Evolutionary conservation across 2,113 vertebrate species (phyloP).

Genomic region (Corvus cornix): DNA sequence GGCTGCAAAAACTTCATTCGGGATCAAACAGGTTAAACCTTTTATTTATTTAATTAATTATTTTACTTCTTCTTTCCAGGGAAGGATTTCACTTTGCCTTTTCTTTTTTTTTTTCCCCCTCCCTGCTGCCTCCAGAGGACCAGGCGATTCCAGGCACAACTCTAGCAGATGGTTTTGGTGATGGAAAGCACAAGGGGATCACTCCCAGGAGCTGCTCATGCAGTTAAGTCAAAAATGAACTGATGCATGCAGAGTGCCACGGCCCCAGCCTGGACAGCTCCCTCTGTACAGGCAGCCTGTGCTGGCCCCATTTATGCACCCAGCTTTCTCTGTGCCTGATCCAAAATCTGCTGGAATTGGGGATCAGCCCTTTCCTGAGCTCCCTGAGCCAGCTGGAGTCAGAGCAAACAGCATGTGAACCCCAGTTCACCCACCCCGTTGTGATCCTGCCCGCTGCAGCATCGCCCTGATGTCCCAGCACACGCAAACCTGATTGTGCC

Average conservation of each 20-base stretch:
- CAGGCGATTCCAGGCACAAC: conserved; percentile 11
- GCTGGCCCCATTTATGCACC: not conserved
- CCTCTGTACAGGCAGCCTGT: not conserved
- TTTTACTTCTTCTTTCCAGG: not conserved
- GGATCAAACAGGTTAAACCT: not conserved
- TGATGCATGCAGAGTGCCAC: not conserved
- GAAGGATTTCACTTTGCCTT: conserved; percentile 46
- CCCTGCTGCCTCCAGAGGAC: conserved; percentile 68
- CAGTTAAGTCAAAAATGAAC: not conserved
- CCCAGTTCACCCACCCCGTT: fast-evolving
- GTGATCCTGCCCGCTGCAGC: not conserved
- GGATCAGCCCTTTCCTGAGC: not conserved
- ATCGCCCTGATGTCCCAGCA: not conserved
- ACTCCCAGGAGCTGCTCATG: conserved; percentile 6
- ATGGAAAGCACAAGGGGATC: not conserved
- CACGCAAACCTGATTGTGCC: fast-evolving
- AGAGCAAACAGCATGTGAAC: fast-evolving
- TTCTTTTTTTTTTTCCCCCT: not conserved
- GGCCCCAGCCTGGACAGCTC: not conserved
- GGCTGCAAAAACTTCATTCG: not conserved
- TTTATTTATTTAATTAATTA: not conserved
- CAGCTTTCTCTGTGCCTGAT: not conserved
- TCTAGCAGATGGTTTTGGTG: conserved; percentile 61
- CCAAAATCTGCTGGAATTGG: not conserved
- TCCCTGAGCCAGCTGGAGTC: not conserved